phyloP scores from a whole-genome alignment of 2,888 invertebrate genomes.

The Pseudanteris insignis region DNA sequence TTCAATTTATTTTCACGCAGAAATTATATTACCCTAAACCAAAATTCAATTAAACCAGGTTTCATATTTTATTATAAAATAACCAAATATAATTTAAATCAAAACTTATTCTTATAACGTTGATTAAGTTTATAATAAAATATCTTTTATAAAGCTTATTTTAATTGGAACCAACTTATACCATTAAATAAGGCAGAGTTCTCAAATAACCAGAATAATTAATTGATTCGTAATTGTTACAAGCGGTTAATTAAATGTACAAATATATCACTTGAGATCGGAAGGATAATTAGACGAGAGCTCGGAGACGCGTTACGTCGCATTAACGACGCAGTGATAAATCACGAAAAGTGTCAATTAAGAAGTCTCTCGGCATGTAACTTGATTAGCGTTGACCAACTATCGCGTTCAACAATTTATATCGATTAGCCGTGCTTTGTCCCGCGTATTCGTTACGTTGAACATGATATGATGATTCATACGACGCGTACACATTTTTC shows the following conservation, averaged over 20 bases:
- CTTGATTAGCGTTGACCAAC: conserved; percentile 16
- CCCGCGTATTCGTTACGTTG: conserved; percentile 5
- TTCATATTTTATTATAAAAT: too few relatives aligned
- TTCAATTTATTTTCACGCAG: too few relatives aligned
- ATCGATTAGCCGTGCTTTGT: conserved; percentile 16
- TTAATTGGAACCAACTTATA: too few relatives aligned
- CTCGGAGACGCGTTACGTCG: conserved; percentile 1
- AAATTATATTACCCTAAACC: too few relatives aligned
- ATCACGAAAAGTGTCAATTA: conserved; percentile 41
- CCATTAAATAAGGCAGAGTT: too few relatives aligned
- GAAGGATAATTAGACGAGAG: conserved; percentile 15
- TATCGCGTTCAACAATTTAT: conserved; percentile 24
- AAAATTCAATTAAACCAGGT: too few relatives aligned
- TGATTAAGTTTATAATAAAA: too few relatives aligned
- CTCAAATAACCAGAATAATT: not conserved
- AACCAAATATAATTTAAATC: too few relatives aligned
- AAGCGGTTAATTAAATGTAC: conserved; percentile 2
- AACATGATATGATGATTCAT: conserved; percentile 37
- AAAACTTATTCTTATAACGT: too few relatives aligned
- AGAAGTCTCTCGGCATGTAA: conserved; percentile 4
- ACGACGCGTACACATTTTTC: conserved; percentile 24
- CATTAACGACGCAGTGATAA: conserved; percentile 23
- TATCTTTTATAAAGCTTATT: too few relatives aligned
- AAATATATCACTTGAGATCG: conserved; percentile 13
- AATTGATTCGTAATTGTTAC: not conserved